These are phyloP conservation scores for Stramonita haemastoma DNA, from an alignment of 2,888 invertebrate genomes.

Conservation along the genomic window DNA sequence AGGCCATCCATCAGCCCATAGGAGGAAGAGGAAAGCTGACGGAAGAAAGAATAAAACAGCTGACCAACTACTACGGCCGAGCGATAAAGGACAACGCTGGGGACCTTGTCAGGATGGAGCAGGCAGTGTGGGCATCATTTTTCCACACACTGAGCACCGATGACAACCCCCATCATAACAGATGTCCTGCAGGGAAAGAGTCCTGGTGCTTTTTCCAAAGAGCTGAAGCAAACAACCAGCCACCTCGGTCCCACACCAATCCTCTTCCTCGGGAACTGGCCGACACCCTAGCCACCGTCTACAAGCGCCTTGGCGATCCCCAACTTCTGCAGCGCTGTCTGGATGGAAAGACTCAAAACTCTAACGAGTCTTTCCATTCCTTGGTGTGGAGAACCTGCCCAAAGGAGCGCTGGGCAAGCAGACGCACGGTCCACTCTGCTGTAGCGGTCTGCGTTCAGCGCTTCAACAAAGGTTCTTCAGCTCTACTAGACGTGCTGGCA, in stretches of 20 bases:
- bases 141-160: conserved; percentile 7
- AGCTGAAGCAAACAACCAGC: neutral
- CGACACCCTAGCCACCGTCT: neutral
- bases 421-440: too few relatives aligned
- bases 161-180: neutral
- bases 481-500: too few relatives aligned
- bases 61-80: conserved; percentile 6
- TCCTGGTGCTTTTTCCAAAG: neutral
- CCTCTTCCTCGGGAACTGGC: conserved; percentile 19
- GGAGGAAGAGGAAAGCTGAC: conserved; percentile 35
- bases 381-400: too few relatives aligned
- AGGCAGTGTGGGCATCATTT: conserved; percentile 23
- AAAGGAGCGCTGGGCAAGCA: too few relatives aligned
- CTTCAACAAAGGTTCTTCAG: too few relatives aligned
- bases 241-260: neutral
- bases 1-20: neutral
- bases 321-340: conserved; percentile 27
- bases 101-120: neutral
- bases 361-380: too few relatives aligned
- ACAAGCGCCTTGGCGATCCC: conserved; percentile 29
- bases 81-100: conserved; percentile 13
- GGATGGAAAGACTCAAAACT: conserved; percentile 31
- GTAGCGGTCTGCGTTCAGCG: too few relatives aligned
- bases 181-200: too few relatives aligned
- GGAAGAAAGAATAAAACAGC: neutral